A percentile compares a stretch with the other conserved stretches of the same genome.
These are phyloP conservation scores for Phylloscopus whistleri DNA, from an alignment of 2,113 vertebrate genomes.

Conservation along the genomic window DNA sequence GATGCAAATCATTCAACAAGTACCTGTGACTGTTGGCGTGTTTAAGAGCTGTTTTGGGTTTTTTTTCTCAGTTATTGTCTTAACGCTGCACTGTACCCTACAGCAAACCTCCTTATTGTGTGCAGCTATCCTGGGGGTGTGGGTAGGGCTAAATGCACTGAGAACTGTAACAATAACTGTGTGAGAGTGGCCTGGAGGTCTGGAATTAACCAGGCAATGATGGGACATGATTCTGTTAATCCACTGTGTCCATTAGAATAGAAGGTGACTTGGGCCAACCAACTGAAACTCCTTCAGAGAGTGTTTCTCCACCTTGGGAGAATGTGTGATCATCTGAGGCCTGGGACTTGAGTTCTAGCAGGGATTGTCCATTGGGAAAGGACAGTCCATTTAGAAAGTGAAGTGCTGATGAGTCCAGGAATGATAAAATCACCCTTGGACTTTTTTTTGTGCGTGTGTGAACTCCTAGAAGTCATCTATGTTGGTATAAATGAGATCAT, in stretches of 20 bases:
- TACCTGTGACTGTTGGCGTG: accelerated
- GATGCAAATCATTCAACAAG: not conserved
- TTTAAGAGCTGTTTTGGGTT: not conserved
- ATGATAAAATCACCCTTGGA: slow-evolving; percentile 69
- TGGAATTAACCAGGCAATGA: not conserved
- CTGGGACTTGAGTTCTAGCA: not conserved
- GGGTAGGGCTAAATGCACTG: not conserved
- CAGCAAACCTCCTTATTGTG: not conserved
- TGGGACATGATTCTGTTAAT: not conserved
- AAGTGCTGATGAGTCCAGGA: slow-evolving; percentile 63
- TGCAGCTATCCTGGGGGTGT: not conserved
- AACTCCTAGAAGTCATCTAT: slow-evolving; percentile 83
- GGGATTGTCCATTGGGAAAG: not conserved
- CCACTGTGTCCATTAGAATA: not conserved
- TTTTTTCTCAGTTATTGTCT: not conserved
- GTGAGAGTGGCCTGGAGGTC: not conserved
- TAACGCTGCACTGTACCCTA: not conserved
- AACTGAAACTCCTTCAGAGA: not conserved
- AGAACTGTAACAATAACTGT: not conserved
- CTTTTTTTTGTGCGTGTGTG: slow-evolving; percentile 61
- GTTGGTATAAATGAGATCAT: slow-evolving; percentile 87
- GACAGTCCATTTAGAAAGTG: slow-evolving; percentile 25
- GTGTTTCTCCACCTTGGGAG: not conserved
- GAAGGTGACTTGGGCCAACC: not conserved
- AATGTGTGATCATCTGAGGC: not conserved